Evolutionary conservation across 1,140 invertebrate species (phyloP).

Genomic region (silkworm (Bombyx mori)): DNA sequence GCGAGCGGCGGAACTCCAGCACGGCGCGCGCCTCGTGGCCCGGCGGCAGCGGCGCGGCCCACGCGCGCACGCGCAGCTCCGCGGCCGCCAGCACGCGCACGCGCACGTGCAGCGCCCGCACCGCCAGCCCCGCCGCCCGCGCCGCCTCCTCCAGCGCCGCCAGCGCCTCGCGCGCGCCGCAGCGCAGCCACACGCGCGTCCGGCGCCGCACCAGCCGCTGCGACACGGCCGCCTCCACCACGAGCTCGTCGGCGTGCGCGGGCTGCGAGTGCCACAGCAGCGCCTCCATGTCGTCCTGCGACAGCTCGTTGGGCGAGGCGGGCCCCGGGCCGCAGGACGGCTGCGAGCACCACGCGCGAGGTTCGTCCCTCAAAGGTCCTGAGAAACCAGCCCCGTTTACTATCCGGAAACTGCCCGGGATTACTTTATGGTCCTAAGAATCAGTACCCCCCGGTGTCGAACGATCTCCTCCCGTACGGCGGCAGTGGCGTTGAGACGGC

Average conservation of each 20-base stretch:
- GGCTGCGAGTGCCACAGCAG: constrained; percentile 90
- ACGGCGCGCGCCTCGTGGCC: constrained; percentile 56
- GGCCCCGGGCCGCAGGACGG: constrained; percentile 31
- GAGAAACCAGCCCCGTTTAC: no score
- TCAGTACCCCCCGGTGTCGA: background rate
- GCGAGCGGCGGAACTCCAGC: constrained; percentile 92
- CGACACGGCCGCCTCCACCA: constrained; percentile 29
- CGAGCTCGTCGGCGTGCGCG: constrained; percentile 61
- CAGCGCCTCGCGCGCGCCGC: constrained; percentile 20
- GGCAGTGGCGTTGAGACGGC: background rate
- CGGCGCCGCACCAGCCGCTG: constrained; percentile 90
- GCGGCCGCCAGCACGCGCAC: constrained; percentile 18
- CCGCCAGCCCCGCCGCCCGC: constrained; percentile 90
- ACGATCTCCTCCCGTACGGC: background rate
- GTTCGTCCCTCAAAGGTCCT: no score
- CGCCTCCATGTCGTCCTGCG: constrained; percentile 39
- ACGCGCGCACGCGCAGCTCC: constrained; percentile 33
- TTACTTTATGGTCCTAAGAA: no score
- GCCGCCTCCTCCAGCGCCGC: constrained; percentile 51
- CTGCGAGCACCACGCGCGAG: constrained; percentile 41
- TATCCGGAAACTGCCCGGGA: no score
- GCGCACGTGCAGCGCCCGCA: constrained; percentile 86
- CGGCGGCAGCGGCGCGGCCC: constrained; percentile 19
- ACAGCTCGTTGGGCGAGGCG: constrained; percentile 14
- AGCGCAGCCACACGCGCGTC: constrained; percentile 83